Base-by-base conservation (phyloP, 2,113 vertebrate species). In the Ailuropoda melanoleuca region DNA sequence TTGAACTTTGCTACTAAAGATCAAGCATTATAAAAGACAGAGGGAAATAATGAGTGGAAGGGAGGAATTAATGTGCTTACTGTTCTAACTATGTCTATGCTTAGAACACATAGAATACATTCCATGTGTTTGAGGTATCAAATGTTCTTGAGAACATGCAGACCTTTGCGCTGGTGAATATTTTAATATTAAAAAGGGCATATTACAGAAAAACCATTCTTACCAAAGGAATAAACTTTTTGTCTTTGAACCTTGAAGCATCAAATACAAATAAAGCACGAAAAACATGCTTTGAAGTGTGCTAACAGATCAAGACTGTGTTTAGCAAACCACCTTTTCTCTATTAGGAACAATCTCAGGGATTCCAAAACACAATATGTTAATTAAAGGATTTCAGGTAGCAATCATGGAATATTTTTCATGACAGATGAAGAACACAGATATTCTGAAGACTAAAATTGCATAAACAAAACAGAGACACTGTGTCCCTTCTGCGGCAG, bases 381-480 rank as follows among this genome's bases (percentile, higher is more conserved):
- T 87, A 89, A 90, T 72, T 60, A 92, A 92, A 88, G 39, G 17
- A 85, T 81, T 87, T 92, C 91, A 95, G 78, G 84, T 46, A 96
- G 93, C 78, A 97, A 74, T 90, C 39, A 90, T 14, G 14, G 46
- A 56, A 70, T 48, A 83, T 82, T 85, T 92, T 23, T 86, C 46
- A 37, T 62, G 92, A 88, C 62, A 96, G 95, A 95, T 68, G 31
- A 97, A 83, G 60, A 93, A 72, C 75, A 94, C 19, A 92, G 50
- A 68, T 78, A 81, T 58, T 87, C 48, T 66, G 80, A 96, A 93
- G 75, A 55, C 48, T 46, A 83, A 92, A 92, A 92, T 1, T 70
- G 24, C 23, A 78, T 74, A 75, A 93, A 92, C 31, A 94, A 80
- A 88, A 95, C 0, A 18, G 62, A 92, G 80, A 55, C 70, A 90